These are phyloP conservation scores for Bos javanicus DNA, from an alignment of 2,113 vertebrate species.

Conservation along the genomic window DNA sequence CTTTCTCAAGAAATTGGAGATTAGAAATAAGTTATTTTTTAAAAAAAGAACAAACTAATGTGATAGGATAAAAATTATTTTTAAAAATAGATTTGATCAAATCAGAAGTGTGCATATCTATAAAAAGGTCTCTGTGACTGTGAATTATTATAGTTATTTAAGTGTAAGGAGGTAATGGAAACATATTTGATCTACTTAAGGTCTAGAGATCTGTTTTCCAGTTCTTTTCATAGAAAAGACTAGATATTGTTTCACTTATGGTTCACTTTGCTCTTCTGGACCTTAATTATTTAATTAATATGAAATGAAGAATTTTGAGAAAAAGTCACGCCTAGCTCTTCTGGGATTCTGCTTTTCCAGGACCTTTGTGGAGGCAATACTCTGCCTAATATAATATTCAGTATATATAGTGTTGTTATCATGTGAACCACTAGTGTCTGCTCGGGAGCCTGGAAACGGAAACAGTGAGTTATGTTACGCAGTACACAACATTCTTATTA, in stretches of 20 bases:
- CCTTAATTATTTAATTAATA: background rate
- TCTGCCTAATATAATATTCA: background rate
- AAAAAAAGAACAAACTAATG: background rate
- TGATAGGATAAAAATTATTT: background rate
- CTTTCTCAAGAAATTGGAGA: background rate
- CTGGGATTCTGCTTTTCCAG: background rate
- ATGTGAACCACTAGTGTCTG: too few species aligned
- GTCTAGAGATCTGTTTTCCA: background rate
- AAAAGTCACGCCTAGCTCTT: background rate
- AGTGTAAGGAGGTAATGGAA: background rate
- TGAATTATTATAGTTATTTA: background rate
- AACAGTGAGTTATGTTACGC: background rate
- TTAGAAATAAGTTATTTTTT: background rate
- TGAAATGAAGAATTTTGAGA: background rate
- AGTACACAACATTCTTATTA: background rate
- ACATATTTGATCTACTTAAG: background rate
- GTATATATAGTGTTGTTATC: background rate
- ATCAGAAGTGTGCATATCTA: background rate
- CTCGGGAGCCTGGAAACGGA: background rate
- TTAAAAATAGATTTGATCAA: background rate
- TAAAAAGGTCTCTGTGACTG: background rate
- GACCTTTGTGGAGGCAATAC: background rate
- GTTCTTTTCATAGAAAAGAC: background rate
- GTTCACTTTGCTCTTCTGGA: background rate
- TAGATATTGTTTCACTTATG: background rate